Conservation (phyloP, 2,888 invertebrate species). For the Trachelus stipa region DNA sequence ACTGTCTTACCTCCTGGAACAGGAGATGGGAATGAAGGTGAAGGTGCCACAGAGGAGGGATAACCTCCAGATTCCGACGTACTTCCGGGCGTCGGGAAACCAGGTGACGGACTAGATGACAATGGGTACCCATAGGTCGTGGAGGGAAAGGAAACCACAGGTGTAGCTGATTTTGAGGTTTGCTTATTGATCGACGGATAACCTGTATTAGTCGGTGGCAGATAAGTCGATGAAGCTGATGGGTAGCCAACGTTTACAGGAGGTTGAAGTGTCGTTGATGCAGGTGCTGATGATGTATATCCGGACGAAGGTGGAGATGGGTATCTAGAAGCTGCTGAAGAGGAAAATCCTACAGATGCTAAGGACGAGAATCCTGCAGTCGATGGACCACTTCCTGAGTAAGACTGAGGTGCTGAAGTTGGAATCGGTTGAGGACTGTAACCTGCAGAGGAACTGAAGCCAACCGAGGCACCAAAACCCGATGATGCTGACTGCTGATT, state of each 20-base stretch:
- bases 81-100: slow-evolving; percentile 59
- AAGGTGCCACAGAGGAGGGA: slow-evolving; percentile 29
- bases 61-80: slow-evolving; percentile 47
- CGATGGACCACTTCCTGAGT: slow-evolving; percentile 22
- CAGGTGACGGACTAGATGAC: slow-evolving; percentile 31
- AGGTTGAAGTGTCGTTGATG: not conserved
- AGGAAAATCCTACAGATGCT: slow-evolving; percentile 11
- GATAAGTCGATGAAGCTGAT: slow-evolving; percentile 26
- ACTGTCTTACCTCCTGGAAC: slow-evolving; percentile 30
- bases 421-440: slow-evolving; percentile 17
- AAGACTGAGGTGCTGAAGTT: slow-evolving; percentile 28
- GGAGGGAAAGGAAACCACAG: too few species aligned
- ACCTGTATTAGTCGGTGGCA: slow-evolving; percentile 34
- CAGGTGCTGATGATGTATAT: slow-evolving; percentile 7
- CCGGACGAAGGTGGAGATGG: slow-evolving; percentile 25
- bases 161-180: too few species aligned
- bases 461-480: slow-evolving; percentile 21
- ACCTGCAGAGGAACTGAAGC: not conserved
- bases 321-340: slow-evolving; percentile 14
- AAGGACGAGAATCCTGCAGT: slow-evolving; percentile 8
- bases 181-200: slow-evolving; percentile 23
- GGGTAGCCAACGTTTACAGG: slow-evolving; percentile 32
- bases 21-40: slow-evolving; percentile 34
- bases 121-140: too few species aligned
- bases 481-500: slow-evolving; percentile 51